Evolutionary conservation across 2,888 invertebrate genomes (phyloP).

Genomic region (Cecidostiba fungosa): DNA sequence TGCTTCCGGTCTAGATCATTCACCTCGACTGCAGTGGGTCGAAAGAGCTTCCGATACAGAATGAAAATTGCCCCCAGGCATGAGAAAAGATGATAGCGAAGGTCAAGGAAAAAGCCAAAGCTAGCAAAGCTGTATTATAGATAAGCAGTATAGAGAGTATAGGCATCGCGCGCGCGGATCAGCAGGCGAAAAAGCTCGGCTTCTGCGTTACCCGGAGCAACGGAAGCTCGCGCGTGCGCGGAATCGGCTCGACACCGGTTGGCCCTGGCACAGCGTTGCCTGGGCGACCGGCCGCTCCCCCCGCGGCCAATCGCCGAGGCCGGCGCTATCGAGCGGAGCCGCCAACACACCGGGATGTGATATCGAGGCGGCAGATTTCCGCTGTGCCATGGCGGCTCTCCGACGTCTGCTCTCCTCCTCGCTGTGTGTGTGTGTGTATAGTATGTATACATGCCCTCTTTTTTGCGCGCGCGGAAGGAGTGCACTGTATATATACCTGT

Average conservation of each 20-base stretch:
- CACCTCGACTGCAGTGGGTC: too few species aligned
- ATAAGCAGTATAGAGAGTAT: too few species aligned
- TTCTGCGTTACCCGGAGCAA: not conserved
- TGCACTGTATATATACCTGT: not conserved
- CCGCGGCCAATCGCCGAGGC: constrained; percentile 74
- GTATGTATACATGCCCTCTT: not conserved
- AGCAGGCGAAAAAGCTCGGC: not conserved
- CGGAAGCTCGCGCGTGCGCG: not conserved
- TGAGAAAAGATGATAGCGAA: not conserved
- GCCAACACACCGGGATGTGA: not conserved
- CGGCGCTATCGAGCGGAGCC: constrained; percentile 71
- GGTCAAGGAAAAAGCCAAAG: not conserved
- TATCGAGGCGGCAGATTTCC: constrained; percentile 12
- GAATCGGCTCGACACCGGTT: not conserved
- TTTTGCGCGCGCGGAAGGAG: not conserved
- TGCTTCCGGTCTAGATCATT: too few species aligned
- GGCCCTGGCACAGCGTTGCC: constrained; percentile 66
- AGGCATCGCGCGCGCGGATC: too few species aligned
- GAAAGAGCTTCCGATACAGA: too few species aligned
- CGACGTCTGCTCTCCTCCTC: not conserved
- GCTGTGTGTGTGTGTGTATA: not conserved
- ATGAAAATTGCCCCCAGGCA: too few species aligned
- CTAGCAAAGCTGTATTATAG: too few species aligned
- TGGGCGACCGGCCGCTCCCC: constrained; percentile 62
- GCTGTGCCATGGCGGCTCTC: constrained; percentile 36